Percentiles rank a stretch among this genome's conserved stretches.
phyloP scores from a whole-genome alignment of 64 coral and sea anemone genomes.

The Pocillopora damicornis region DNA sequence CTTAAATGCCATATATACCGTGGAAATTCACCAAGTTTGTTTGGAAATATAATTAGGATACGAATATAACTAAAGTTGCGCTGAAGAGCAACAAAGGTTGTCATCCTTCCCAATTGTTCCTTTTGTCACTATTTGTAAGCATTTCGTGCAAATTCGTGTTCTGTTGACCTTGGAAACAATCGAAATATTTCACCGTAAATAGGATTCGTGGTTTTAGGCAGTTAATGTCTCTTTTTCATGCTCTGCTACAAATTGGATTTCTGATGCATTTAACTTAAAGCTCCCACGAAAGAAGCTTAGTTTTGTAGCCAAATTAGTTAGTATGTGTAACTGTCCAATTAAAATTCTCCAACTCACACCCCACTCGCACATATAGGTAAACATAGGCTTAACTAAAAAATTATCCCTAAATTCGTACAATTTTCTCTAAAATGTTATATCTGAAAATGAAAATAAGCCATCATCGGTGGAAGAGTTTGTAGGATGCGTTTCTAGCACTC shows the following conservation, averaged over 20 bases:
- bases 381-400: too few species aligned
- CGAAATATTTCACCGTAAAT: background rate
- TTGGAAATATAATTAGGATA: background rate
- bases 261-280: background rate
- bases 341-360: background rate
- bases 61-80: background rate
- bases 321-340: conserved; percentile 7
- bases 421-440: too few species aligned
- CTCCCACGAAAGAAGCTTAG: background rate
- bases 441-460: too few species aligned
- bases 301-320: too few species aligned
- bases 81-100: background rate
- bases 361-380: too few species aligned
- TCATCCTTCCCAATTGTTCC: background rate
- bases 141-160: background rate
- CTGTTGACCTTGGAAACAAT: background rate
- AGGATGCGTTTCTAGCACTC: too few species aligned
- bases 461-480: too few species aligned
- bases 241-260: background rate
- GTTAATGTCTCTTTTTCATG: background rate
- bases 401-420: too few species aligned
- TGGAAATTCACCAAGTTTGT: background rate
- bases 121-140: too few species aligned
- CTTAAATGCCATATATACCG: background rate
- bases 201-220: background rate